A percentile compares a stretch with the other conserved stretches of the same genome.
Evolutionary conservation across 2,888 invertebrate species (phyloP).

Genomic region (Notodonta ziczac): DNA sequence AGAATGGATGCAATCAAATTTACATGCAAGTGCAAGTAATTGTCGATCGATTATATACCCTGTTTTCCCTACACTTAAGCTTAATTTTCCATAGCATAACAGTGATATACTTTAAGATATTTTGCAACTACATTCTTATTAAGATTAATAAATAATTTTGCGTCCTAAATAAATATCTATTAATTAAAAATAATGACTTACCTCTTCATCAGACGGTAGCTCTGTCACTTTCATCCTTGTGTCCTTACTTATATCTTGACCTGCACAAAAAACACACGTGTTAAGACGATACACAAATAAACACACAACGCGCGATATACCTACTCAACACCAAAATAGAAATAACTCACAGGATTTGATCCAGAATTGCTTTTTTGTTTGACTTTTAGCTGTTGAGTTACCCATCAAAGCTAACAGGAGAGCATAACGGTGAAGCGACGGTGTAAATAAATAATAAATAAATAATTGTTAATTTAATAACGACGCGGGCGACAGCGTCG

Average conservation of each 20-base stretch:
- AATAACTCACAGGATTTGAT: constrained; percentile 73
- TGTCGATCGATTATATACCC: constrained; percentile 9
- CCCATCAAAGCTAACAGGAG: constrained; percentile 63
- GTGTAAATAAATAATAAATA: constrained; percentile 46
- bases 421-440: constrained; percentile 62
- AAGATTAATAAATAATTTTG: too few species aligned
- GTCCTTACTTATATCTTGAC: constrained; percentile 82
- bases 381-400: constrained; percentile 63
- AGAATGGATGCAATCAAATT: too few species aligned
- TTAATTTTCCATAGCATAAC: too few species aligned
- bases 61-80: too few species aligned
- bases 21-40: too few species aligned
- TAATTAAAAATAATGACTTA: constrained; percentile 38
- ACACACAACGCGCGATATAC: constrained; percentile 48
- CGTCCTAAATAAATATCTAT: too few species aligned
- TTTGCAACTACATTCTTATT: too few species aligned
- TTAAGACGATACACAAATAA: constrained; percentile 54
- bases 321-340: constrained; percentile 35
- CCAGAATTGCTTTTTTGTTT: constrained; percentile 59
- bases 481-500: constrained; percentile 57
- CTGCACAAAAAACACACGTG: constrained; percentile 63
- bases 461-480: constrained; percentile 44
- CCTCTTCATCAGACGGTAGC: constrained; percentile 77
- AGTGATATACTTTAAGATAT: too few species aligned
- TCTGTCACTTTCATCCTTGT: constrained; percentile 80